Evolutionary conservation across 2,797 vertebrate genomes (phyloP).

Genomic region (Rhabdophis nuchalis): DNA sequence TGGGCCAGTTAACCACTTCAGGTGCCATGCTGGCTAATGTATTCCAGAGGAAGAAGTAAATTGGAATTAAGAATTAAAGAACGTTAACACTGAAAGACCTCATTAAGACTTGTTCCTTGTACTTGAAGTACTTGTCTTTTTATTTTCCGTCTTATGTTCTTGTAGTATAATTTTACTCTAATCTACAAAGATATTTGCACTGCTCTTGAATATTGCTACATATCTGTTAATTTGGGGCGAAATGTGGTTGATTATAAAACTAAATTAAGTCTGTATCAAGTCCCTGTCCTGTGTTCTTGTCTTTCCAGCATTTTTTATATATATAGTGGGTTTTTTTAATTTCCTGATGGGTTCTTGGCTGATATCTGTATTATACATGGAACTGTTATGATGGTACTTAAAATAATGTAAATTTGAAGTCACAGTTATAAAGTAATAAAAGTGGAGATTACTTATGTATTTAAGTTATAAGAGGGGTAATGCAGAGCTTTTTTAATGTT

Average conservation of each 20-base stretch:
- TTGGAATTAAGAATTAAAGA: constrained; percentile 35
- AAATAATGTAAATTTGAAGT: constrained; percentile 97
- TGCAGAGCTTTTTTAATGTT: constrained; percentile 73
- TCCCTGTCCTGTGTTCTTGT: constrained; percentile 83
- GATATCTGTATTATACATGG: constrained; percentile 93
- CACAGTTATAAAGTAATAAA: constrained; percentile 96
- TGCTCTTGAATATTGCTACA: constrained; percentile 81
- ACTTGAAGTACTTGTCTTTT: constrained; percentile 95
- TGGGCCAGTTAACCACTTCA: constrained; percentile 98
- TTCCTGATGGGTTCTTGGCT: constrained; percentile 79
- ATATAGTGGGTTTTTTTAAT: constrained; percentile 70
- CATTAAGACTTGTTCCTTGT: constrained; percentile 76
- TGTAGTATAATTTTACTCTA: constrained; percentile 84
- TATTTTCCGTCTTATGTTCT: constrained; percentile 78
- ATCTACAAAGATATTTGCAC: constrained; percentile 99
- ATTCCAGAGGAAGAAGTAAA: constrained; percentile 97
- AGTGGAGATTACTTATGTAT: constrained; percentile 87
- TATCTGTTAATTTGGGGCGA: constrained; percentile 75
- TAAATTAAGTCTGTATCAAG: constrained; percentile 78
- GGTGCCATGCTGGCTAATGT: constrained; percentile 98
- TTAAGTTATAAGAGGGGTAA: constrained; percentile 78
- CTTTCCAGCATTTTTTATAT: constrained; percentile 71
- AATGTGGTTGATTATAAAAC: constrained; percentile 76
- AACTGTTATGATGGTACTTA: constrained; percentile 84
- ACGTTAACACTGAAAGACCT: constrained; percentile 76